Evolutionary conservation across 2,113 vertebrate species (phyloP), one percentile per base, ranked within the genome.

Genomic region (Chrysochloris asiatica): DNA sequence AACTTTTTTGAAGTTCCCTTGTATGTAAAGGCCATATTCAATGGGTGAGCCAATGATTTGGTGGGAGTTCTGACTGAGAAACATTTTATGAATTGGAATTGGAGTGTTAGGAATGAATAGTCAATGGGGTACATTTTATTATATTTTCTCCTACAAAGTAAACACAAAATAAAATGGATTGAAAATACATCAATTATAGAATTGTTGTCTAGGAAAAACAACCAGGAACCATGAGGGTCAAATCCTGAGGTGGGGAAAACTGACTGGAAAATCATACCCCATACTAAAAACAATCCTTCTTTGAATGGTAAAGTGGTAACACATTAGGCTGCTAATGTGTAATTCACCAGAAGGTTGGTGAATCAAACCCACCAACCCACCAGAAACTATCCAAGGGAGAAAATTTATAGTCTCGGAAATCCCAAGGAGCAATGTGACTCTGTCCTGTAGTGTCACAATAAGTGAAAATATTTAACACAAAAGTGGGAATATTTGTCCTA

Each of bases 41-140:
- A 91, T 75, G 17, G 2, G 11, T 78, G 41, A 83, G 17, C 1
- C 28, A 81, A 83, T 5, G n/a, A 52, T 90, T 54, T 89, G 41
- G 36, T 59, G 26, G 47, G 38, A 93, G 3, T 90, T 72, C 85
- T 82, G 89, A 59, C 45, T 84, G 38, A 79, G 24, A 80, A 89
- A 5, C 48, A 73, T 56, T 77, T 61, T 50, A 83, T 83, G 33
- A 83, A 73, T 17, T 72, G 45, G n/a, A n/a, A n/a, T 56, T 13
- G 2, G 36, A 88, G 88, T 33, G 43, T 72, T 47, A 72, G 38
- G 10, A 93, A 89, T 77, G 47, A 33, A 73, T 77, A 9, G n/a
- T 67, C 80, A 76, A 16, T 69, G 41, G n/a, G n/a, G 9, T 6
- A 33, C 16, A 48, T 83, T 90, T 80, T 28, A 71, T 16, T 72